Percentiles rank a stretch among this genome's conserved stretches.
Conservation (phyloP, 2,888 invertebrate species). For the Cheilosia grossa region DNA sequence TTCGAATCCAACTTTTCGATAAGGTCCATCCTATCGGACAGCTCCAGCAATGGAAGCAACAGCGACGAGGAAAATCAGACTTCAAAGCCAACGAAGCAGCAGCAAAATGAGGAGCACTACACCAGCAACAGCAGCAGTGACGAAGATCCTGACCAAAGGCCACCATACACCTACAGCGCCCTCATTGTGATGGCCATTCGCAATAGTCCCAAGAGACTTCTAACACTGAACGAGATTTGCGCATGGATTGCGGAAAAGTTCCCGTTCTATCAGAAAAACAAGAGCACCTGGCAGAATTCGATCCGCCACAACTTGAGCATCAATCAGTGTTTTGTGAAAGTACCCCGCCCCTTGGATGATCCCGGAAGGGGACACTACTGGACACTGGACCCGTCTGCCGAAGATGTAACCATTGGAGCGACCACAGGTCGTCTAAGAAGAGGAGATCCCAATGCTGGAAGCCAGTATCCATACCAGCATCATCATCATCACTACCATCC, state of each 20-base stretch:
- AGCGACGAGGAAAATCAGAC: slow-evolving; percentile 35
- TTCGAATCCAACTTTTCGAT: slow-evolving; percentile 55
- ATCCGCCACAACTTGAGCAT: slow-evolving; percentile 85
- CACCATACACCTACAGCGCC: slow-evolving; percentile 98
- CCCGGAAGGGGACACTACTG: slow-evolving; percentile 99
- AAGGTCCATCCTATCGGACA: slow-evolving; percentile 46
- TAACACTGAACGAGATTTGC: slow-evolving; percentile 97
- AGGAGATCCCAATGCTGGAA: slow-evolving; percentile 71
- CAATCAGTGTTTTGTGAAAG: slow-evolving; percentile 98
- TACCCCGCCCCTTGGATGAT: slow-evolving; percentile 97
- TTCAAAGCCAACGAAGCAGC: background rate
- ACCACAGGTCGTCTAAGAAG: slow-evolving; percentile 97
- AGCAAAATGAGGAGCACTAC: background rate
- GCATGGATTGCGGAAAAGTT: slow-evolving; percentile 98
- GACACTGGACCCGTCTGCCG: slow-evolving; percentile 97
- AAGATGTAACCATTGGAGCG: slow-evolving; percentile 98
- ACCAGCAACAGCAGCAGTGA: slow-evolving; percentile 28
- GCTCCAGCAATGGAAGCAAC: slow-evolving; percentile 34
- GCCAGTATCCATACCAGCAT: slow-evolving; percentile 77
- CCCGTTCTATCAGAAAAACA: slow-evolving; percentile 97
- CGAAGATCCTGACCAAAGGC: slow-evolving; percentile 80
- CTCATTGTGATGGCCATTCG: slow-evolving; percentile 99
- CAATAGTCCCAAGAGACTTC: slow-evolving; percentile 93
- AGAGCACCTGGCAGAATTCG: slow-evolving; percentile 99
- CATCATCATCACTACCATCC: slow-evolving; percentile 33